Percentiles rank a stretch among this genome's conserved stretches.
These are phyloP conservation scores for Formica exsecta DNA, from an alignment of 1,140 invertebrate genomes.

Conservation along the genomic window DNA sequence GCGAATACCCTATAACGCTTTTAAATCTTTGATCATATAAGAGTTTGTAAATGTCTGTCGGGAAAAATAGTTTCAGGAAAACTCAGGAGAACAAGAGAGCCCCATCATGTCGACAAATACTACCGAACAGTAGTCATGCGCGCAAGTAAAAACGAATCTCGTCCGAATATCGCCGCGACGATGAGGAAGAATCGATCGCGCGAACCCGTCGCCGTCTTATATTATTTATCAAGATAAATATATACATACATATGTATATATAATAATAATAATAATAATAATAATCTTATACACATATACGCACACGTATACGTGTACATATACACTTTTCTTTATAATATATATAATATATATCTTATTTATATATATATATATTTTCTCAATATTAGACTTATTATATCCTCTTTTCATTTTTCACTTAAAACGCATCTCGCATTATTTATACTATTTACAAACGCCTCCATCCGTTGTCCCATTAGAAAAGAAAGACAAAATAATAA, in stretches of 20 bases:
- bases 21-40: not conserved
- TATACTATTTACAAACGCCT: conserved; percentile 85
- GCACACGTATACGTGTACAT: conserved; percentile 73
- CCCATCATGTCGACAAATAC: not conserved
- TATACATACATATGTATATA: conserved; percentile 79
- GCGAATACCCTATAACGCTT: not conserved
- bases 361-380: conserved; percentile 85
- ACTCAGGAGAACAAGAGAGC: not conserved
- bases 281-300: conserved; percentile 66
- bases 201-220: conserved; percentile 78
- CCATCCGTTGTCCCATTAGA: conserved; percentile 62
- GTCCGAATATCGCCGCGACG: conserved; percentile 29
- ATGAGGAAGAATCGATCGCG: conserved; percentile 71
- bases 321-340: conserved; percentile 63
- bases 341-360: conserved; percentile 84
- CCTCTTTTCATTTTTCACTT: conserved; percentile 81
- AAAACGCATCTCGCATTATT: conserved; percentile 82
- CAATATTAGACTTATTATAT: conserved; percentile 85
- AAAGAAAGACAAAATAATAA: conserved; percentile 7
- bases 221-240: conserved; percentile 86
- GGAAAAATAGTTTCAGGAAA: not conserved
- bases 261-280: conserved; percentile 60
- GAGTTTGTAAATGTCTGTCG: not conserved
- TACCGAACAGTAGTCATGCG: conserved; percentile 2
- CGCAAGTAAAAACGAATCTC: conserved; percentile 22